Base-by-base conservation (phyloP, 2,113 vertebrate species). In the Brachyistius frenatus region DNA sequence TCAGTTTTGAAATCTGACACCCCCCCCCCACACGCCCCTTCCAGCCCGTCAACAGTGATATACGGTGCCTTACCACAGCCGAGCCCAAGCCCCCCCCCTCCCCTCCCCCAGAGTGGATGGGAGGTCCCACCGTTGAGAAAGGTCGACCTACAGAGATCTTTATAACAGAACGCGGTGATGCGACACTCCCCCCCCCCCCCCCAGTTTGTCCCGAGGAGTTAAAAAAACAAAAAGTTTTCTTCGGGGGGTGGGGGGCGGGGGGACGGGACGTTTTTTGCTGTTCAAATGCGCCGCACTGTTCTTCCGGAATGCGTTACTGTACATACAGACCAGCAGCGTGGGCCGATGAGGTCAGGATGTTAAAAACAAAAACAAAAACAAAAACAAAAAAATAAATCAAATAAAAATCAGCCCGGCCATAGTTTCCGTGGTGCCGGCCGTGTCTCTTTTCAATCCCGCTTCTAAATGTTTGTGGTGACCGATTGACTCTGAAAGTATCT, bases 61-160 rank as follows among this genome's bases (percentile, higher is more conserved):
- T 52, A 80, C 2, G 81, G 92, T 93, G 92, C 92, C 92, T 93
- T 93, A 91, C 60, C 74, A 84, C 76, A 89, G 78, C 78, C 55
- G 37, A 81, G 67, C 85, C 73, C 87, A 67, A 44, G 56, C 81
- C 23, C 23, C 1, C 35, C 23, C 66, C 81, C n/a, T n/a, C n/a
- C 35, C 23, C 66, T 36, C 64, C 68, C 73, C 53, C 41, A 49
- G 5, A 44, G 16, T 30, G 15, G 53, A 54, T n/a, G 44, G 32
- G 23, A 23, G 63, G 65, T 39, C 61, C 9, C 31, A 32, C 60
- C 39, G 55, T 41, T 49, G 54, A 16, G 66, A 46, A 16, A n/a
- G 41, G 10, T 44, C 3, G 10, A 44, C 3, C 10, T 41, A 37
- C 7, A 37, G 4, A 37, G 7, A 37, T 37, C 4, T 13, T 11